Evolutionary conservation across 2,888 invertebrate genomes (phyloP).

Genomic region (Poecilus cupreus): DNA sequence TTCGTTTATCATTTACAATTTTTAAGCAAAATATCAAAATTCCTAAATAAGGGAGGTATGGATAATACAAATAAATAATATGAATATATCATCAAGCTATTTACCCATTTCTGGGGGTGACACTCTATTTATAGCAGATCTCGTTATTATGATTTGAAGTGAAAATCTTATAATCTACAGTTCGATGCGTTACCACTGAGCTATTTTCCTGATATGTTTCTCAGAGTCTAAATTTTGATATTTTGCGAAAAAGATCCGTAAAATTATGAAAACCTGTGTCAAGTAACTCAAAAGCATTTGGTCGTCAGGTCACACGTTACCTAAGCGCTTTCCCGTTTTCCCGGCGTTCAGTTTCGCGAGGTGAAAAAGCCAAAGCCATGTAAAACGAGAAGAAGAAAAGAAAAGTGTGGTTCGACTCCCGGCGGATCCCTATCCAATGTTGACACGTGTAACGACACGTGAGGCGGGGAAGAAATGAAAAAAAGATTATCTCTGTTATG

Average conservation of each 20-base stretch:
- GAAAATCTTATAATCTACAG: too few relatives aligned
- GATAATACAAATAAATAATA: too few relatives aligned
- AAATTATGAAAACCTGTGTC: background rate
- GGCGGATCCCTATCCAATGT: background rate
- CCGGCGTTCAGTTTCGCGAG: slow-evolving; percentile 23
- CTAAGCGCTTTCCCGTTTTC: background rate
- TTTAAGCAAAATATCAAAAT: too few relatives aligned
- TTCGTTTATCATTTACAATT: too few relatives aligned
- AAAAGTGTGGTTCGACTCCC: slow-evolving; percentile 4
- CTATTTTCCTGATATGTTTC: too few relatives aligned
- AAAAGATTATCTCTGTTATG: slow-evolving; percentile 49
- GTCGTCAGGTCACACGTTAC: slow-evolving; percentile 12
- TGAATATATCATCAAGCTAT: too few relatives aligned
- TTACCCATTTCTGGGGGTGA: too few relatives aligned
- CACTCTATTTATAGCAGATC: too few relatives aligned
- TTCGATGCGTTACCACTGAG: too few relatives aligned
- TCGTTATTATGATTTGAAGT: too few relatives aligned
- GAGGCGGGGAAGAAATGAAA: slow-evolving; percentile 26
- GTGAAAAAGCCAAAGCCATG: background rate
- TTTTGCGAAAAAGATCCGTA: background rate
- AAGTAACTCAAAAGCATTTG: background rate
- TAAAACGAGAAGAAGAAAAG: slow-evolving; percentile 24
- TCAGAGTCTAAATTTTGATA: too few relatives aligned
- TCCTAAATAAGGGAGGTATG: too few relatives aligned
- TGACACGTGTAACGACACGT: slow-evolving; percentile 36